phyloP scores from a whole-genome alignment of 2,888 invertebrate species.

The Diarsia dahlii region DNA sequence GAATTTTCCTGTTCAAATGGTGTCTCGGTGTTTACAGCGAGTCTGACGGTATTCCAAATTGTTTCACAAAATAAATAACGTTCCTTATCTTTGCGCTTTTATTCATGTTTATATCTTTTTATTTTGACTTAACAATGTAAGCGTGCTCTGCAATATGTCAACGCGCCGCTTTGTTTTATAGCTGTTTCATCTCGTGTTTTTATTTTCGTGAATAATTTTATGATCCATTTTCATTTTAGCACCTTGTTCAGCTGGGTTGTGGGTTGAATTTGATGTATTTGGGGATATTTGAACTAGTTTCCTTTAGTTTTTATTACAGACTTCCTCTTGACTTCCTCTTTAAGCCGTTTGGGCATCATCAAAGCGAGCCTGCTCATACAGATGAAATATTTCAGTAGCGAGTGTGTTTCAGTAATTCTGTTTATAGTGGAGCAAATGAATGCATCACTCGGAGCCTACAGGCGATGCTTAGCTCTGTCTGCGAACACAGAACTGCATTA shows the following conservation, averaged over 20 bases:
- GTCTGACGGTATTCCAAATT: slow-evolving; percentile 67
- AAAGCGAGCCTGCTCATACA: slow-evolving; percentile 16
- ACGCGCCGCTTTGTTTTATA: slow-evolving; percentile 71
- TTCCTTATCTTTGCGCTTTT: slow-evolving; percentile 73
- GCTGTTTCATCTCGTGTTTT: slow-evolving; percentile 69
- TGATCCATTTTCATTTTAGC: slow-evolving; percentile 64
- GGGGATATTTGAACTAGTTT: slow-evolving; percentile 10
- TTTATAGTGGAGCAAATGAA: slow-evolving; percentile 43
- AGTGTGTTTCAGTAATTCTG: slow-evolving; percentile 33
- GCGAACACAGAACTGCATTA: slow-evolving; percentile 54
- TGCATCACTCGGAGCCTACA: slow-evolving; percentile 31
- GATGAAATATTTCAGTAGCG: slow-evolving; percentile 5
- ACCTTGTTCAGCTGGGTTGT: slow-evolving; percentile 45
- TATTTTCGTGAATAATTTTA: slow-evolving; percentile 74
- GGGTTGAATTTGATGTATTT: slow-evolving; percentile 23
- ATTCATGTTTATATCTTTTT: slow-evolving; percentile 72
- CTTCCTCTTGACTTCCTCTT: too few relatives aligned
- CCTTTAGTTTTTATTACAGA: slow-evolving; percentile 3
- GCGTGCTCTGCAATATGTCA: slow-evolving; percentile 74
- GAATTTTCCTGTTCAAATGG: slow-evolving; percentile 57
- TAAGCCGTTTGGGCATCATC: background rate
- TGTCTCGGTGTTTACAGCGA: slow-evolving; percentile 48
- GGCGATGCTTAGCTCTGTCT: slow-evolving; percentile 14
- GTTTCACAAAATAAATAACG: slow-evolving; percentile 76
- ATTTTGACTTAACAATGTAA: slow-evolving; percentile 73